A percentile compares a stretch with the other conserved stretches of the same genome.
Conservation (phyloP, 1,140 invertebrate species). For the Ceratina calcarata region DNA sequence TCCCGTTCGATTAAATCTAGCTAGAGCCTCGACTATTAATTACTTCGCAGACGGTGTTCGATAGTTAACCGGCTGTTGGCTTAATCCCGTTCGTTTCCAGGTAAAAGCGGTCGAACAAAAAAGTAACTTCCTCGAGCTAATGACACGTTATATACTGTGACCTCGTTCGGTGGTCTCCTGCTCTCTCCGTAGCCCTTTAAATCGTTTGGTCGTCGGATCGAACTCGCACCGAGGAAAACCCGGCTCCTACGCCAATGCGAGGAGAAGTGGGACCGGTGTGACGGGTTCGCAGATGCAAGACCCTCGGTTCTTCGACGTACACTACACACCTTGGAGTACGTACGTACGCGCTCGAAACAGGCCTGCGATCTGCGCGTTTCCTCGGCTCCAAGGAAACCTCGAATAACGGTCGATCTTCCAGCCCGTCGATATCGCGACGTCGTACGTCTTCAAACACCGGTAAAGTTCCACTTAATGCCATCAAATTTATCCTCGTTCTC, state of each 20-base stretch:
- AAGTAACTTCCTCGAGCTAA: conserved; percentile 1
- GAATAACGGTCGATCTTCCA: conserved; percentile 35
- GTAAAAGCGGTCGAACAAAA: conserved; percentile 12
- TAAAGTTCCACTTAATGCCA: neutral
- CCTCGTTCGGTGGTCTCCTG: neutral
- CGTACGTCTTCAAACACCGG: neutral
- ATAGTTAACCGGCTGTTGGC: neutral
- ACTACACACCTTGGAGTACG: conserved; percentile 48
- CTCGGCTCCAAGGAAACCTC: conserved; percentile 18
- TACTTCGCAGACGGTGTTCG: neutral
- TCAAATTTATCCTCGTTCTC: neutral
- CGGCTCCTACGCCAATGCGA: conserved; percentile 69
- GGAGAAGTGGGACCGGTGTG: conserved; percentile 77
- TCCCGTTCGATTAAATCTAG: conserved; percentile 15
- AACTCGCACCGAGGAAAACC: neutral
- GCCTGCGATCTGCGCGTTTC: conserved; percentile 46
- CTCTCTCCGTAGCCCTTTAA: conserved; percentile 21
- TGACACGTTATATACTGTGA: conserved; percentile 9
- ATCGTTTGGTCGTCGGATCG: conserved; percentile 4
- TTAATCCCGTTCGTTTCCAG: conserved; percentile 29
- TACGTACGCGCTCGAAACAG: conserved; percentile 66
- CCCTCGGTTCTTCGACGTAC: conserved; percentile 54
- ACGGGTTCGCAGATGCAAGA: conserved; percentile 79
- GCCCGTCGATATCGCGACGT: neutral
- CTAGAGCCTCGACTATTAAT: conserved; percentile 3